Conservation (phyloP, 2,797 vertebrate genomes). For the Picus viridis region DNA sequence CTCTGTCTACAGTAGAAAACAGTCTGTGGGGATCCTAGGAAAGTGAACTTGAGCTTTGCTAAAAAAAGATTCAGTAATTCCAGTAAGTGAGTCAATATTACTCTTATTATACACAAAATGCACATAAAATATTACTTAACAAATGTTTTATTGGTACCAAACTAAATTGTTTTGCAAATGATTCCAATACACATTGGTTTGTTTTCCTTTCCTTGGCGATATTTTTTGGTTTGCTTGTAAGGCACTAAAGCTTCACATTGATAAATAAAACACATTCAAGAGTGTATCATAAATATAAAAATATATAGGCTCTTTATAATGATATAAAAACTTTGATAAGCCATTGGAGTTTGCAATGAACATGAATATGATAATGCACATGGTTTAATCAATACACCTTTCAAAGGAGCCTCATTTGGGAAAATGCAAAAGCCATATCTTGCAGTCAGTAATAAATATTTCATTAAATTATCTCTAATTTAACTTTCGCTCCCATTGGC, state of each 20-base stretch:
- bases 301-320: background rate
- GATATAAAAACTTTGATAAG: background rate
- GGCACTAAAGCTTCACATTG: background rate
- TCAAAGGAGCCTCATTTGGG: background rate
- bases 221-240: constrained; percentile 1
- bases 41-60: background rate
- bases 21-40: background rate
- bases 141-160: background rate
- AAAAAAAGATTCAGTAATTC: background rate
- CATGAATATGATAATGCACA: background rate
- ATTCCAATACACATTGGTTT: background rate
- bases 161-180: background rate
- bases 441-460: constrained; percentile 49
- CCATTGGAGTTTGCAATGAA: background rate
- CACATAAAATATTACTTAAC: background rate
- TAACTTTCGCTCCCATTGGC: background rate
- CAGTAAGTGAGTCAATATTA: background rate
- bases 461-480: constrained; percentile 61
- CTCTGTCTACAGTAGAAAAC: background rate
- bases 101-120: background rate
- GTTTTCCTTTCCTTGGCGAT: background rate
- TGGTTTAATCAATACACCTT: constrained; percentile 37
- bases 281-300: background rate
- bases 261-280: background rate
- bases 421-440: constrained; percentile 45